Evolutionary conservation across 2,888 invertebrate species (phyloP), one percentile per base, ranked within the genome.

Genomic region (Leptopilina drosophilae): DNA sequence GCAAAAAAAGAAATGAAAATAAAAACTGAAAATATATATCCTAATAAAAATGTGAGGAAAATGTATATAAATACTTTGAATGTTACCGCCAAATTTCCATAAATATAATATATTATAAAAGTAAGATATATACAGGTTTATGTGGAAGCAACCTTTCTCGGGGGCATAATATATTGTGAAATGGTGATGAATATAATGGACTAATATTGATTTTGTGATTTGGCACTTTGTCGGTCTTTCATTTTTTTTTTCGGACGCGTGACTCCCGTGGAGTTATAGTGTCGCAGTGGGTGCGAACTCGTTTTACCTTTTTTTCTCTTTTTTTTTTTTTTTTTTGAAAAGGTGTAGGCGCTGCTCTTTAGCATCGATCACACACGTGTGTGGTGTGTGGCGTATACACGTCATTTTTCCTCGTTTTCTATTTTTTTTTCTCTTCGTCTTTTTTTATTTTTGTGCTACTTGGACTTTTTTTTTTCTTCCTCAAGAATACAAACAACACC

Each of bases 211-310:
- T 69, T 69, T 69, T 69, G 20, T 49, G 69, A 69, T 69, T 69
- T 49, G 69, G 49, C 69, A 69, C 69, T 69, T 53, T 69, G 69
- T 69, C 53, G n/a, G 33, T 53, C 26, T 69, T 69, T 59, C n/a
- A 11, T 49, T 49, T 49, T 42, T 42, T 42, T 42, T 42, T 49
- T 49, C 49, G 49, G 59, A 20, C 49, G 69, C 14, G 26, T 14
- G 69, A 69, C 69, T 69, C 69, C 69, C 49, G 69, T 69, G 69
- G 69, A 69, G 69, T 53, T 69, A 49, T 49, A 49, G 49, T 69
- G 69, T 69, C 69, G 69, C 69, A 69, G 69, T 69, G 69, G 69
- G 69, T 69, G 69, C 69, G 69, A 69, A 69, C 76, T 76, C 59
- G 46, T 76, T 76, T 64, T 76, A 26, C 46, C 59, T 11, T 49